Evolutionary conservation across 2,888 invertebrate species (phyloP), one percentile per base, ranked within the genome.

Genomic region (Andrena chrysosceles): DNA sequence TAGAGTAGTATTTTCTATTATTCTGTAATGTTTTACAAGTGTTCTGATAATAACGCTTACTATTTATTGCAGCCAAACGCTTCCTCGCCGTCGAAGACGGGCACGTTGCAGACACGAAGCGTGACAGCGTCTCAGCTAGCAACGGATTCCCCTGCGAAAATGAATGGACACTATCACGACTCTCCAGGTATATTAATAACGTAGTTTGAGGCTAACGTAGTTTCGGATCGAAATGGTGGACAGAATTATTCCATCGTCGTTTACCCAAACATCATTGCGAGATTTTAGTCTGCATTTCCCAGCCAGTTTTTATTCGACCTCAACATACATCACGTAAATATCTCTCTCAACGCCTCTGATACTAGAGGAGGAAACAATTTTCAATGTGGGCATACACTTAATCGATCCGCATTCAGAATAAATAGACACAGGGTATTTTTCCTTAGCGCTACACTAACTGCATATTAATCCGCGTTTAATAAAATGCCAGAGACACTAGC

Each of bases 51-150:
- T 1, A 7, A 48, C n/a, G 29, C 26, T 42, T 5, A 13, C n/a
- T 35, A 62, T 10, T 35, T 63, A 33, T 78, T 86, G 35, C 90
- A 95, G 94, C 95, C 95, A 26, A 94, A 93, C 74, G 93, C 94
- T 48, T 92, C 95, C 10, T 96, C 96, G 23, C 95, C 95, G 56
- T 96, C 95, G 6, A 97, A 96, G 92, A 97, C 97, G 16, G 97
- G 98, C 87, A 98, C 98, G 6, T 95, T 98, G 85, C 98, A 98
- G 94, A 98, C 98, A 7, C 96, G 98, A 89, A 98, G 98, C 72
- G 98, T 98, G 42, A 98, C 98, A 0, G 98, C 98, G 48, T 98
- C 98, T 35, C 98, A 98, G 94, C 95, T 98, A 77, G 98, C 98
- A 89, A 98, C 98, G 42, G 98, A 98, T 94, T 98, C 97, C 69